phyloP scores from a whole-genome alignment of 2,797 vertebrate genomes.

The Halcyon smyrnensis region DNA sequence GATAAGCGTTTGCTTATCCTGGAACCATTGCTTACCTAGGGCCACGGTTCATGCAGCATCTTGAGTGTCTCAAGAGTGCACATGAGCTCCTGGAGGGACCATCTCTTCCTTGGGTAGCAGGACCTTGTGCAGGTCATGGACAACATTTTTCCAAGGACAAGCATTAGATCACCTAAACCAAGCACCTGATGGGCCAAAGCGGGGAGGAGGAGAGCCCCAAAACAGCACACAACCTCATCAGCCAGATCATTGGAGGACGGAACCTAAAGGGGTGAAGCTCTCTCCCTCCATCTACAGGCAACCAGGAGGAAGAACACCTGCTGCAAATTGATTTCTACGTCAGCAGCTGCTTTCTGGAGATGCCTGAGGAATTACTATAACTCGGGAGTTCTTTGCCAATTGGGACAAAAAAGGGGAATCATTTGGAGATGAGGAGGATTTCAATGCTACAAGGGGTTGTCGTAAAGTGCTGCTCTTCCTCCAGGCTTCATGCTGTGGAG shows the following conservation, averaged over 20 bases:
- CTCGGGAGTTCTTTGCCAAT: rapidly evolving
- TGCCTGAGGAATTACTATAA: neutral
- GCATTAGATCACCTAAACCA: neutral
- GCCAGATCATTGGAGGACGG: rapidly evolving
- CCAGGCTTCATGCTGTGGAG: neutral
- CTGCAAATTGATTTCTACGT: neutral
- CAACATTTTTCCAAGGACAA: neutral
- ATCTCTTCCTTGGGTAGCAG: neutral
- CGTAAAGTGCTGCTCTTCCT: neutral
- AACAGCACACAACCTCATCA: rapidly evolving
- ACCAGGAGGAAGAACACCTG: slow-evolving; percentile 24
- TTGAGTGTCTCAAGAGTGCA: neutral
- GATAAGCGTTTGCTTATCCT: neutral
- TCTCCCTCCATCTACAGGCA: slow-evolving; percentile 56
- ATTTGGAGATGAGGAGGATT: neutral
- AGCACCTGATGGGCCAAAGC: neutral
- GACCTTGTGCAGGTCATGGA: neutral
- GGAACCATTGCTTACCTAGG: neutral
- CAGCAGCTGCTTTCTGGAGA: neutral
- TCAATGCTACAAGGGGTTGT: neutral
- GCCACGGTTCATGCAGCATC: rapidly evolving
- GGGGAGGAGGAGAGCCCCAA: neutral
- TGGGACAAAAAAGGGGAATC: neutral
- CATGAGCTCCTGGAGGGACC: rapidly evolving
- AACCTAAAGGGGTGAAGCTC: slow-evolving; percentile 17